A percentile compares a stretch with the other conserved stretches of the same genome.
Conservation (phyloP, 1,140 invertebrate species). For the Drosophila prosaltans region DNA sequence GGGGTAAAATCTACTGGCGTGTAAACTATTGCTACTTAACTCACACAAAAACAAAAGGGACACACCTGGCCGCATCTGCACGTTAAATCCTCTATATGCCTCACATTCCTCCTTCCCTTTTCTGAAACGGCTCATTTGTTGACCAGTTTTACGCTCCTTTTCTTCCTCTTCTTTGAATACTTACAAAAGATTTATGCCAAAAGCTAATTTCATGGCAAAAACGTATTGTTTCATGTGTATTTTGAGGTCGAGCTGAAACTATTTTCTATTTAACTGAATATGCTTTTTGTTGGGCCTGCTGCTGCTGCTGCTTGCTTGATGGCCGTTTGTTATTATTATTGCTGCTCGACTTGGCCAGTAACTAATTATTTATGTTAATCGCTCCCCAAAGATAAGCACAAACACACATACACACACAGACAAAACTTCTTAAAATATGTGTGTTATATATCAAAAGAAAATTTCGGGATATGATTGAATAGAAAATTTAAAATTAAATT, state of each 20-base stretch:
- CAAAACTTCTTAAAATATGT: not conserved
- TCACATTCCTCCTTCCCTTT: not conserved
- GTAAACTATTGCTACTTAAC: conserved; percentile 77
- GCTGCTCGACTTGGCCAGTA: conserved; percentile 54
- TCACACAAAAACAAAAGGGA: conserved; percentile 28
- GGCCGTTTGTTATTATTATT: conserved; percentile 38
- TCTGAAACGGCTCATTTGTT: conserved; percentile 18
- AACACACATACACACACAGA: not conserved
- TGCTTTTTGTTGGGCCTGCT: conserved; percentile 22
- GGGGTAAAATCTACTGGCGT: conserved; percentile 33
- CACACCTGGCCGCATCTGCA: conserved; percentile 43
- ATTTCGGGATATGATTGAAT: too few species aligned
- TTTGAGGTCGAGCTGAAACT: conserved; percentile 63
- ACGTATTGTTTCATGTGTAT: conserved; percentile 63
- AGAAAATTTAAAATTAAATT: too few species aligned
- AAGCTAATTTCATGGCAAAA: conserved; percentile 82
- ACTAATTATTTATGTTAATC: conserved; percentile 82
- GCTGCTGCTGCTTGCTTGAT: not conserved
- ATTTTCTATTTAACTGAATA: conserved; percentile 54
- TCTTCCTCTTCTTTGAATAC: conserved; percentile 41
- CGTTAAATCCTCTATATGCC: not conserved
- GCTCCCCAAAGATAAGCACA: conserved; percentile 56
- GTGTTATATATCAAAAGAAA: too few species aligned
- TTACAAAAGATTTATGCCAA: conserved; percentile 78
- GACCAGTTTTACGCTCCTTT: not conserved